Evolutionary conservation across 2,113 vertebrate genomes (phyloP).

Genomic region (Lontra canadensis): DNA sequence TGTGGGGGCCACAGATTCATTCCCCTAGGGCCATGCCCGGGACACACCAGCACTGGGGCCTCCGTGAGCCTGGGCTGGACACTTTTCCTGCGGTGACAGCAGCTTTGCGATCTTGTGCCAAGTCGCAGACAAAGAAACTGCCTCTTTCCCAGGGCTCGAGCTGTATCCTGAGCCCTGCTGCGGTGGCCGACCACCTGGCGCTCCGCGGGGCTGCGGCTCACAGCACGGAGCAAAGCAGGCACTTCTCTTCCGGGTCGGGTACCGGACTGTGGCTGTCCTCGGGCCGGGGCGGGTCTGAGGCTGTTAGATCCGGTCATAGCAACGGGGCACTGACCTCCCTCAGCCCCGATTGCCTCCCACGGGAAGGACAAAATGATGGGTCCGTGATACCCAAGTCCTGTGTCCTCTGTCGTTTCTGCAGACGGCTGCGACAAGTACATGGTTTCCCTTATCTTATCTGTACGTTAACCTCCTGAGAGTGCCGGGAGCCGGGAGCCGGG

Average conservation of each 20-base stretch:
- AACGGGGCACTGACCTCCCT: not conserved
- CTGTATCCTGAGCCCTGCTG: no score
- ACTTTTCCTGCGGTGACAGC: not conserved
- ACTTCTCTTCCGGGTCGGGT: not conserved
- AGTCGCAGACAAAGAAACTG: not conserved
- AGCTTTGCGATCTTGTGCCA: not conserved
- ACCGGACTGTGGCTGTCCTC: not conserved
- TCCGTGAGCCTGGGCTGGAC: no score
- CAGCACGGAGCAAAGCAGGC: fast-evolving
- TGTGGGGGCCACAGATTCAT: not conserved
- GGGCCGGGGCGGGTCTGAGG: not conserved
- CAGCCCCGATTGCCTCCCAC: not conserved
- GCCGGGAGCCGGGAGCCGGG: not conserved
- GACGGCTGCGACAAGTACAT: not conserved
- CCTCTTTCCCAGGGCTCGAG: not conserved
- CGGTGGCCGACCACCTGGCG: not conserved
- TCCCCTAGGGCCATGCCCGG: not conserved
- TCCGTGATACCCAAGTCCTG: not conserved
- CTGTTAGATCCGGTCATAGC: not conserved
- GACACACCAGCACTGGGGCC: not conserved
- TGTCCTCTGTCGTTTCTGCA: not conserved
- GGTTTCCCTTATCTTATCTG: not conserved
- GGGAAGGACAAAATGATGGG: not conserved
- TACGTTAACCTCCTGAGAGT: not conserved
- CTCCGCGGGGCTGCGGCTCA: not conserved